Evolutionary conservation across 2,888 invertebrate species (phyloP), one percentile per base, ranked within the genome.

Genomic region (Copidosoma aretas): DNA sequence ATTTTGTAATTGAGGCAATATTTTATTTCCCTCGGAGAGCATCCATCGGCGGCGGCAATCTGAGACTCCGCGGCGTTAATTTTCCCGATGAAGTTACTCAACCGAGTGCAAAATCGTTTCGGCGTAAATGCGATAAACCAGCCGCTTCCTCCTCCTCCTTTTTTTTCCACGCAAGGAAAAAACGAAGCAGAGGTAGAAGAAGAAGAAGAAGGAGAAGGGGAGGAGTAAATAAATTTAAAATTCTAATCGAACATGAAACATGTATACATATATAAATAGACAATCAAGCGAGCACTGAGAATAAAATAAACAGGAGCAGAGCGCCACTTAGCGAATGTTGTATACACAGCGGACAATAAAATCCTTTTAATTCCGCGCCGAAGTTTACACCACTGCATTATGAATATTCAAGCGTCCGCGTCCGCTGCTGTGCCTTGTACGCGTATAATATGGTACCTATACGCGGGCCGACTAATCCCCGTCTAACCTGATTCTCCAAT

Each of bases 291-390:
- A n/a, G n/a, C n/a, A n/a, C n/a, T n/a, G n/a, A 56, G 32, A 39
- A 17, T 24, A 64, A 54, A 19, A 24, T 22, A 43, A 54, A 17
- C 43, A 10, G 43, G 12, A 15, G 22, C 17, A 51, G n/a, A 46
- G 25, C 19, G 43, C 64, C 32, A 17, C 8, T 17, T 2, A 8
- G 24, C 19, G 21, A 19, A 32, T 41, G 49, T 51, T 24, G 41
- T 49, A 14, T 63, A 52, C 51, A 59, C 59, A 21, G n/a, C 56
- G 57, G 64, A 70, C 67, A 67, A 70, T 70, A 61, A 67, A 70
- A 70, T 61, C 70, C 70, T 67, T 66, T 70, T 59, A 58, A 64
- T 51, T 61, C 64, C 43, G 39, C 15, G 14, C 3, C 60, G 52
- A n/a, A n/a, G n/a, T n/a, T n/a, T n/a, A n/a, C n/a, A n/a, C n/a